These are phyloP conservation scores for Trissoscelio sp. DNA, from an alignment of 2,888 invertebrate genomes.

Conservation along the genomic window DNA sequence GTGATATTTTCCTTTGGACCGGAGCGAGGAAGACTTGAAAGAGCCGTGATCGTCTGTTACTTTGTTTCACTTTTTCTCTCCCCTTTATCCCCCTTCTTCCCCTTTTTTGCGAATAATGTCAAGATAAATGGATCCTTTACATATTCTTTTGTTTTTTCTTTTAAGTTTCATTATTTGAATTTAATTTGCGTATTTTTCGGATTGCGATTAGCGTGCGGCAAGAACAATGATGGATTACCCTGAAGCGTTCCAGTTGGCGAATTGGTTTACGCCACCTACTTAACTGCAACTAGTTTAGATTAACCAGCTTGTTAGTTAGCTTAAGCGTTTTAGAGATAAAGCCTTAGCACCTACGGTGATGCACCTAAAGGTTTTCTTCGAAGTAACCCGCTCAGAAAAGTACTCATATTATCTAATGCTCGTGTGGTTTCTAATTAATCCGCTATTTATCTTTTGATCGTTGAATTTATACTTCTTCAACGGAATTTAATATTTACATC, in stretches of 20 bases:
- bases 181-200: constrained; percentile 21
- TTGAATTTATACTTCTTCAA: constrained; percentile 1
- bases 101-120: constrained; percentile 38
- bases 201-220: constrained; percentile 31
- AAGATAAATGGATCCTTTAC: constrained; percentile 29
- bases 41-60: neutral
- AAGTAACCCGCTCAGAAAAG: constrained; percentile 46
- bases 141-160: neutral
- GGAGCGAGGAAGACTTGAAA: constrained; percentile 17
- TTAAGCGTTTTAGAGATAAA: constrained; percentile 59
- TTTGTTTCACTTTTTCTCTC: constrained; percentile 16
- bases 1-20: constrained; percentile 45
- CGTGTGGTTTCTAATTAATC: constrained; percentile 1
- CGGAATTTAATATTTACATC: neutral
- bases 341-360: constrained; percentile 41
- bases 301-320: constrained; percentile 56
- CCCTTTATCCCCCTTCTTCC: no score
- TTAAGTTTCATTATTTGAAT: constrained; percentile 32
- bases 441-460: constrained; percentile 16
- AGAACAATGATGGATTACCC: constrained; percentile 51
- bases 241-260: constrained; percentile 44
- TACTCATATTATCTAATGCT: constrained; percentile 29
- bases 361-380: constrained; percentile 50
- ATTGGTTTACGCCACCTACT: constrained; percentile 50
- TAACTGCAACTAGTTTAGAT: constrained; percentile 56